A percentile compares a stretch with the other conserved stretches of the same genome.
Conservation (phyloP, 2,113 vertebrate species). For the Pseudopodoces humilis region DNA sequence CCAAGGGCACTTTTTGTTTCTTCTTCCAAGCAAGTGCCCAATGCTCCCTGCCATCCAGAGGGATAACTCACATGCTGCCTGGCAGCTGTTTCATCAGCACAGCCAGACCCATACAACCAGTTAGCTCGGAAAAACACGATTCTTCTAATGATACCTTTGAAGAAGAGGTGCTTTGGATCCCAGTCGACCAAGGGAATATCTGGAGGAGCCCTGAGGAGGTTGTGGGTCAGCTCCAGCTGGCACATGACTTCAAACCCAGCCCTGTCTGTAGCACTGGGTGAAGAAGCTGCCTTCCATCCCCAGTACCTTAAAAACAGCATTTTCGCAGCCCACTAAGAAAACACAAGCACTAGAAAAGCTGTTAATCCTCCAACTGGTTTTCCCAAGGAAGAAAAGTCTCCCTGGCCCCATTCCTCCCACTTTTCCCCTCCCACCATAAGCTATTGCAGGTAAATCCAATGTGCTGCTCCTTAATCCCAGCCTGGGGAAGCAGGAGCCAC, state of each 20-base stretch:
- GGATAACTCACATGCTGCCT: conserved; percentile 15
- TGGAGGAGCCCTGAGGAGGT: not conserved
- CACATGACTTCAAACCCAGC: not conserved
- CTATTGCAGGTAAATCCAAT: not conserved
- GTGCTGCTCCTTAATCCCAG: conserved; percentile 11
- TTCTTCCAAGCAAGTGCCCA: not conserved
- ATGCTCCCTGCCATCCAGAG: conserved; percentile 29
- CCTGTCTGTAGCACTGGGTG: not conserved
- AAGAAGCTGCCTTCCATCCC: not conserved
- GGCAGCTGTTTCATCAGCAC: conserved; percentile 51
- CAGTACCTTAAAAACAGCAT: fast-evolving
- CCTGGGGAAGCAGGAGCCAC: not conserved
- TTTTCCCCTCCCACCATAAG: not conserved
- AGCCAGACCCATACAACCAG: conserved; percentile 50
- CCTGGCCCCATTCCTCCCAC: not conserved
- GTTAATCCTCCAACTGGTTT: not conserved
- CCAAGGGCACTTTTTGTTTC: not conserved
- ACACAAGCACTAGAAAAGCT: not conserved
- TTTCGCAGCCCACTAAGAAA: not conserved
- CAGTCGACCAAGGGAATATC: not conserved
- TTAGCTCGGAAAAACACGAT: conserved; percentile 62
- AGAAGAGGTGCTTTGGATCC: not conserved
- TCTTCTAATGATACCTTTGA: conserved; percentile 58
- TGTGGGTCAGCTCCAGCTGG: not conserved
- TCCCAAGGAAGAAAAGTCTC: not conserved